Evolutionary conservation across 2,113 vertebrate genomes (phyloP).

Genomic region (Rhinichthys klamathensis): DNA sequence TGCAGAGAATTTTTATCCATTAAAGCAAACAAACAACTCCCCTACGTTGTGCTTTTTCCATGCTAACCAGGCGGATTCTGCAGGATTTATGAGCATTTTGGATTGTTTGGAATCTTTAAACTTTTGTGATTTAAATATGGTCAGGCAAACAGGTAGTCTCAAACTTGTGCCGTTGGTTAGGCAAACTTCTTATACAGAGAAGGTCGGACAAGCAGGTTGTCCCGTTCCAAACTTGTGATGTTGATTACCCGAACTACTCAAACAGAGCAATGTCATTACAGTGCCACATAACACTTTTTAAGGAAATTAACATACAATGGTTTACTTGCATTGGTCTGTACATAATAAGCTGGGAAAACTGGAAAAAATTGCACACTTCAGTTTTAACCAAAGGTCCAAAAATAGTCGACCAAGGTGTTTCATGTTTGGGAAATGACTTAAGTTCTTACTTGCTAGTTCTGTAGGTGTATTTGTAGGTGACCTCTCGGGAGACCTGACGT

Average conservation of each 20-base stretch:
- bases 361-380: not conserved
- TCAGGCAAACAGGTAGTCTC: not conserved
- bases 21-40: not conserved
- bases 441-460: conserved; percentile 84
- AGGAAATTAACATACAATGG: not conserved
- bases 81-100: not conserved
- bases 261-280: not conserved
- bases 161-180: not conserved
- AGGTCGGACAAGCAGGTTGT: not conserved
- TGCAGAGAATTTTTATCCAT: not conserved
- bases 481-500: conserved; percentile 86
- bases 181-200: not conserved
- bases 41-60: not conserved
- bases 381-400: not conserved
- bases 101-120: not conserved
- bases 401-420: not conserved
- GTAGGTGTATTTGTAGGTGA: conserved; percentile 91
- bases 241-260: not conserved
- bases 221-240: not conserved
- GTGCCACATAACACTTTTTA: not conserved
- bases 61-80: not conserved
- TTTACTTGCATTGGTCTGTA: not conserved
- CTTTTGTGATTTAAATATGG: not conserved
- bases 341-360: not conserved
- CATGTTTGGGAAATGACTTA: not conserved